Base-by-base conservation (phyloP, 2,113 vertebrate species). In the Oenanthe oenanthe region DNA sequence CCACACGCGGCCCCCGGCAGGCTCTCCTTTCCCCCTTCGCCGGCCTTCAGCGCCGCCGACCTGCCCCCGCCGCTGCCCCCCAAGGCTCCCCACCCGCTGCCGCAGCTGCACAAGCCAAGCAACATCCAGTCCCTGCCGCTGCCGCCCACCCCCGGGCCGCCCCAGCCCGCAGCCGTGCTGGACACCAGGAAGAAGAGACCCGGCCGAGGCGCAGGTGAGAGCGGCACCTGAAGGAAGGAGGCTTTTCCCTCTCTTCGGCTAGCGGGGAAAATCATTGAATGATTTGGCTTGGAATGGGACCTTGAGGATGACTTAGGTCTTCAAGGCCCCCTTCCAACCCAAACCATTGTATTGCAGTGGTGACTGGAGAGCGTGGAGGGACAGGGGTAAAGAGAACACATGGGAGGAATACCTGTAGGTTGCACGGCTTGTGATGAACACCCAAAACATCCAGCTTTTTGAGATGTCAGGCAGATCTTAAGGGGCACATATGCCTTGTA, bases 141-240 rank as follows among this genome's bases (percentile, higher is more conserved):
- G 2, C 98, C 98, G 1, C 98, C 98, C 1, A 97, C 98, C 6
- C 98, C 98, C 42, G 97, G 98, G 3, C 97, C 91, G n/a, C 89
- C 98, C 0, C 98, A 98, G 70, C 97, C 56, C 2, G 24, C 68
- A 2, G 60, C 24, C 2, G 48, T 12, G 60, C 51, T 21, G 8
- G 97, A 97, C n/a, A 42, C 40, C 42, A 92, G 89, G 65, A 98
- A 93, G 97, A 98, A 88, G 94, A 89, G 97, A 31, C 88, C 94
- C 0, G 95, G 97, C 31, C 88, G 98, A 74, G 97, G 97, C 7
- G 72, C 92, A 91, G 98, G 98, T 98, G 91, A 97, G 96, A 56
- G 53, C 10, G 0, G 53, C 28, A 10, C 1, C 2, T 0, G 24
- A 29, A 34, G 19, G 12, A 32, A 10, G 34, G 12, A 20, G 13